phyloP scores from a whole-genome alignment of 1,140 invertebrate species.

The Hylaeus volcanicus region DNA sequence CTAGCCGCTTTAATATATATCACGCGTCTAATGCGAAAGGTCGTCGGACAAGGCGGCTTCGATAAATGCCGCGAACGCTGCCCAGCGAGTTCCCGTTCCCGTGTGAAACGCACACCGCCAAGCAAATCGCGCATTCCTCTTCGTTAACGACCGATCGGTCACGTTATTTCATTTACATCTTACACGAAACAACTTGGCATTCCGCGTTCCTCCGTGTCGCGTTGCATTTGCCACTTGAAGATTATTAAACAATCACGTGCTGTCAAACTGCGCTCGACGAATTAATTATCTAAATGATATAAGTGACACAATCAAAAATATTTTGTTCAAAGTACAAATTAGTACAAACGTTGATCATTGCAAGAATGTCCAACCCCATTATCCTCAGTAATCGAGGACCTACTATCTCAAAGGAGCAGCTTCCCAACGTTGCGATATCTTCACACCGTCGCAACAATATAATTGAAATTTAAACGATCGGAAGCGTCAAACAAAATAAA shows the following conservation, averaged over 20 bases:
- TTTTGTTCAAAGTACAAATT: too few relatives aligned
- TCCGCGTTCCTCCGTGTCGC: too few relatives aligned
- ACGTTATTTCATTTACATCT: constrained; percentile 45
- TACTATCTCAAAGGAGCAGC: too few relatives aligned
- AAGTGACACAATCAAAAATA: too few relatives aligned
- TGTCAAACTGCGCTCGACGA: constrained; percentile 16
- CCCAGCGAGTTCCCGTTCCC: background rate
- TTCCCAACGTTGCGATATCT: too few relatives aligned
- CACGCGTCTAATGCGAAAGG: constrained; percentile 38
- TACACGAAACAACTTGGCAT: background rate
- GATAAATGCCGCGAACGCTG: background rate
- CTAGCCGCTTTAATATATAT: constrained; percentile 34
- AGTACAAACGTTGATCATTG: too few relatives aligned
- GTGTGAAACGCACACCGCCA: background rate
- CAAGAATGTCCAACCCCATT: too few relatives aligned
- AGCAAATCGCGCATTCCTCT: constrained; percentile 6
- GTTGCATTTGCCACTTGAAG: background rate
- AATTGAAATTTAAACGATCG: too few relatives aligned
- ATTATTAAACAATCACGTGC: constrained; percentile 18
- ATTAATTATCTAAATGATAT: background rate
- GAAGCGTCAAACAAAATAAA: too few relatives aligned
- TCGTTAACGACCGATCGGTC: constrained; percentile 15
- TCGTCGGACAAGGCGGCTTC: constrained; percentile 6
- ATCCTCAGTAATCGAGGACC: too few relatives aligned
- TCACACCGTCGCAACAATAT: too few relatives aligned